Evolutionary conservation across 2,113 vertebrate genomes (phyloP), one percentile per base, ranked within the genome.

Genomic region (Paramisgurnus dabryanus): DNA sequence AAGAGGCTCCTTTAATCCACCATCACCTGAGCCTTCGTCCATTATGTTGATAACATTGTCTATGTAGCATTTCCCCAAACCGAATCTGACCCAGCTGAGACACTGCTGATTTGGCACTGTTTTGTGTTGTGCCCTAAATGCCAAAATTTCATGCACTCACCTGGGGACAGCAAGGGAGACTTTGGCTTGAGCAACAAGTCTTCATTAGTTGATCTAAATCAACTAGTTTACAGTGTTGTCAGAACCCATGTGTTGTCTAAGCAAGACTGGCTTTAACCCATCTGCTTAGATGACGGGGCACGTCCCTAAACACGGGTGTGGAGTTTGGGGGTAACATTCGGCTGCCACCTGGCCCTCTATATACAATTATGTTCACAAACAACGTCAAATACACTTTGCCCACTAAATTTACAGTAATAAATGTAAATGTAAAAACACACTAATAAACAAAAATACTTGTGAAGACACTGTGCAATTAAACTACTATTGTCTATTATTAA

Each of bases 281-380:
- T 87, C 85, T 87, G 83, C 72, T 79, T 4, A 71, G 71, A 76
- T 80, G 49, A 73, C 53, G 68, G 81, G 67, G n/a, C 76, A 65
- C 45, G 43, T 79, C 75, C 80, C 85, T 76, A 53, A 80, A 76
- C 64, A 18, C 67, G 5, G 22, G 68, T 34, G 39, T 68, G 64
- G 49, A 73, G 18, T 53, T 66, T 81, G 57, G 49, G 79, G 74
- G 75, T 68, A 82, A 71, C 69, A 78, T 67, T 34, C 58, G 72
- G 41, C 71, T 49, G 74, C 78, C 81, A 83, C 80, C 80, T 82
- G 80, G 49, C 82, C 73, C 64, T 69, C 49, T 18, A 45, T 22
- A 55, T 60, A 53, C 50, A 66, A 50, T 50, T 49, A 72, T 60
- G 39, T 45, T 27, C 45, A 65, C 27, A 70, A 17, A 67, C 50